These are phyloP conservation scores for Urosaurus nigricauda DNA, from an alignment of 2,797 vertebrate genomes.

Conservation along the genomic window DNA sequence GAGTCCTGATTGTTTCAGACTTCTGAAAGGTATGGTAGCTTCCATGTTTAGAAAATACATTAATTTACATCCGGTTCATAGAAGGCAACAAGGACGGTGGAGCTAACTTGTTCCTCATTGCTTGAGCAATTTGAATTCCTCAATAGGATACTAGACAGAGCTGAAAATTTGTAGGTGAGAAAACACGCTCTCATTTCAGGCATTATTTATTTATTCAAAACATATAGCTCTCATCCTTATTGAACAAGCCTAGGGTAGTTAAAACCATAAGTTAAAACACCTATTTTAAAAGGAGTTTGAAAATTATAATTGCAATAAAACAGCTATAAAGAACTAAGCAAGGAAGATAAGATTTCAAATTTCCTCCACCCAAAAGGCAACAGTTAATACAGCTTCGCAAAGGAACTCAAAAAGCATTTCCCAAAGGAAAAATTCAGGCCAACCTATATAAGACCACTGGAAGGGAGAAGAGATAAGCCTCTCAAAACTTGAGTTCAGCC, in stretches of 20 bases:
- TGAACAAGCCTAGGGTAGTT: neutral
- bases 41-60: too few species aligned
- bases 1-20: neutral
- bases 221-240: neutral
- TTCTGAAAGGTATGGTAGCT: too few species aligned
- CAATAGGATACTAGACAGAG: neutral
- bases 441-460: neutral
- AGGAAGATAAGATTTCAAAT: neutral
- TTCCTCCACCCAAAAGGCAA: neutral
- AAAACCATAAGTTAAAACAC: neutral
- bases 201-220: slow-evolving; percentile 4
- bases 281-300: neutral
- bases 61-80: neutral
- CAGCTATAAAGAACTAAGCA: neutral
- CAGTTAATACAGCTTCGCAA: neutral
- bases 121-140: neutral
- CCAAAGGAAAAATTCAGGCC: neutral
- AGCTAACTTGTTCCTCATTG: neutral
- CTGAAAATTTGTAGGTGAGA: neutral
- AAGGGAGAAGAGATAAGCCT: neutral
- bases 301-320: neutral
- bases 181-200: neutral
- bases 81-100: neutral
- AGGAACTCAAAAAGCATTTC: neutral
- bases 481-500: too few species aligned